Percentiles rank a stretch among this genome's conserved stretches.
These are phyloP conservation scores for Eupithecia exiguata DNA, from an alignment of 2,888 invertebrate species.

Conservation along the genomic window DNA sequence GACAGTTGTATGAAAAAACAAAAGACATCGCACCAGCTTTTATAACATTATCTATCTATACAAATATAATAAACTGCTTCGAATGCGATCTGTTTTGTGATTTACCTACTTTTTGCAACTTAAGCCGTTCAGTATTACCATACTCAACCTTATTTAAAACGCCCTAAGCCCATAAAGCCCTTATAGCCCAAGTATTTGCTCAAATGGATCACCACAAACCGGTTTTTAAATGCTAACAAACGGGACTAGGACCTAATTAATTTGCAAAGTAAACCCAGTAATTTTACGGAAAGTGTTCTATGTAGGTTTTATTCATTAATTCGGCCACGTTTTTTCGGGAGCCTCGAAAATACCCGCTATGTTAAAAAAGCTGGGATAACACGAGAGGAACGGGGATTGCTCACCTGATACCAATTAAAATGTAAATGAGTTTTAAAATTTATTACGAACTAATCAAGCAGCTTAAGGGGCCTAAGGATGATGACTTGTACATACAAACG, in stretches of 20 bases:
- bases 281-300: slow-evolving; percentile 29
- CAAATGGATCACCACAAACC: slow-evolving; percentile 19
- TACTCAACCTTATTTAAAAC: background rate
- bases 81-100: background rate
- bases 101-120: background rate
- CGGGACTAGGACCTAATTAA: slow-evolving; percentile 27
- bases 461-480: no score
- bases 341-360: slow-evolving; percentile 6
- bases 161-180: slow-evolving; percentile 1
- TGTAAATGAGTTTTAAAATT: slow-evolving; percentile 44
- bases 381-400: slow-evolving; percentile 33
- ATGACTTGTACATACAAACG: no score
- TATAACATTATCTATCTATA: no score
- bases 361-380: slow-evolving; percentile 31
- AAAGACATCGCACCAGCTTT: no score
- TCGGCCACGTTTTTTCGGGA: slow-evolving; percentile 32
- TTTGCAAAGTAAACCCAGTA: slow-evolving; percentile 29
- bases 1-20: no score
- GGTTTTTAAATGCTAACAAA: slow-evolving; percentile 17
- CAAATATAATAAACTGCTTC: no score
- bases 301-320: slow-evolving; percentile 33
- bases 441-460: slow-evolving; percentile 44
- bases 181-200: slow-evolving; percentile 7
- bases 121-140: background rate
- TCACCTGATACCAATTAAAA: slow-evolving; percentile 44